Percentiles rank a stretch among this genome's conserved stretches.
Conservation (phyloP, 2,113 vertebrate genomes). For the Aphyosemion australe region DNA sequence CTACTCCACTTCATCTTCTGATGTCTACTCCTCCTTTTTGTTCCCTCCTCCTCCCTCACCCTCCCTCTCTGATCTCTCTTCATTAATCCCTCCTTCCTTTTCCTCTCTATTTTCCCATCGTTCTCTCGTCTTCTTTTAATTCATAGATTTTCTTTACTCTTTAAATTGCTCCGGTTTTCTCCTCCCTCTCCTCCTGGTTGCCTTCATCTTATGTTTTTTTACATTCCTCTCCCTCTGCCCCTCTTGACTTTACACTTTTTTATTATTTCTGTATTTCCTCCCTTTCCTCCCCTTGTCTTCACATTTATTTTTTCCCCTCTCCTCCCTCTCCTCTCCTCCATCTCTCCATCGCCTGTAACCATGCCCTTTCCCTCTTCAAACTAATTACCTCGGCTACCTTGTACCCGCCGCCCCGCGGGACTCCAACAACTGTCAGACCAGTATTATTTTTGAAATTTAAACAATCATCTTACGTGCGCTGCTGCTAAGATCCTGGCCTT, state of each 20-base stretch:
- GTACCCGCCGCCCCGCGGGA: conserved; percentile 79
- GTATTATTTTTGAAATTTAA: conserved; percentile 89
- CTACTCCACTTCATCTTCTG: neutral
- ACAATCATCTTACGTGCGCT: conserved; percentile 85
- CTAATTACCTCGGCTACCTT: conserved; percentile 86
- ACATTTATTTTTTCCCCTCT: conserved; percentile 36
- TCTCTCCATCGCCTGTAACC: conserved; percentile 72
- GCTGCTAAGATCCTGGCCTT: conserved; percentile 86
- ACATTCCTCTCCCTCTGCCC: neutral
- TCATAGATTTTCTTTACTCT: neutral
- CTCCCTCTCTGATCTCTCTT: neutral
- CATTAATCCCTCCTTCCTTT: neutral
- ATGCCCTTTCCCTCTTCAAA: conserved; percentile 87
- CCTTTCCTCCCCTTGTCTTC: neutral
- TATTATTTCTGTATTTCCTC: neutral
- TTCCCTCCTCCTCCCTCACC: neutral
- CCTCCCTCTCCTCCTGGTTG: conserved; percentile 1
- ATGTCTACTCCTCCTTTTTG: neutral
- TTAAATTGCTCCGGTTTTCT: neutral
- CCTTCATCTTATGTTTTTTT: neutral
- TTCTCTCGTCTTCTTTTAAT: neutral
- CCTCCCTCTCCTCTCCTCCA: neutral
- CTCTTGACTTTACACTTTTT: neutral
- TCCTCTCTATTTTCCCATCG: neutral
- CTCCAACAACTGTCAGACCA: conserved; percentile 84